A percentile compares a stretch with the other conserved stretches of the same genome.
phyloP scores from a whole-genome alignment of 2,113 vertebrate genomes.

The Aplodontia rufa region DNA sequence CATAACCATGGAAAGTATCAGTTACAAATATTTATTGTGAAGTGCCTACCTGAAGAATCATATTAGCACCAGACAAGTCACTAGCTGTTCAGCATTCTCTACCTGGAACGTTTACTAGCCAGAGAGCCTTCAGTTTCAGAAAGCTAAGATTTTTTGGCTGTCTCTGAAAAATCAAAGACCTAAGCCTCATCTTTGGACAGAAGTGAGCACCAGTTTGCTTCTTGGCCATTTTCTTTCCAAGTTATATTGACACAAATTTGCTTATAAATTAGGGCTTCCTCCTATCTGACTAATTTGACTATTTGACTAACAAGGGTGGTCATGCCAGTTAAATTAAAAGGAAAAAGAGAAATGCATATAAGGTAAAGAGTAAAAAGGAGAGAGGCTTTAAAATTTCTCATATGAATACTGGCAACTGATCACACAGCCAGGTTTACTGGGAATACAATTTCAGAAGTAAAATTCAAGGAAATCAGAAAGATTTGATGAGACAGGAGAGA shows the following conservation, averaged over 20 bases:
- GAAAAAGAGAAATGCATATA: not conserved
- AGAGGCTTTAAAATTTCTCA: not conserved
- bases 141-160: not conserved
- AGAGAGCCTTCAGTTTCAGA: not conserved
- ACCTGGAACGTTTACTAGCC: not conserved
- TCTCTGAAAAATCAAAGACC: not conserved
- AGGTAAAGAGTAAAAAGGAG: not conserved
- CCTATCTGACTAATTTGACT: not conserved
- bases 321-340: not conserved
- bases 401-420: not conserved
- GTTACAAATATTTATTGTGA: not conserved
- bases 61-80: not conserved
- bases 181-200: not conserved
- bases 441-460: not conserved
- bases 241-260: not conserved
- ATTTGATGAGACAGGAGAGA: not conserved
- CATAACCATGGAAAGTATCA: not conserved
- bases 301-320: not conserved
- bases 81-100: not conserved
- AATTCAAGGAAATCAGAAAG: not conserved
- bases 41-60: not conserved
- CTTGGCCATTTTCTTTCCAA: not conserved
- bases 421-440: not conserved
- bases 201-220: not conserved
- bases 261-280: not conserved